phyloP scores from a whole-genome alignment of 2,888 invertebrate species.

The Strigamia crassipes region DNA sequence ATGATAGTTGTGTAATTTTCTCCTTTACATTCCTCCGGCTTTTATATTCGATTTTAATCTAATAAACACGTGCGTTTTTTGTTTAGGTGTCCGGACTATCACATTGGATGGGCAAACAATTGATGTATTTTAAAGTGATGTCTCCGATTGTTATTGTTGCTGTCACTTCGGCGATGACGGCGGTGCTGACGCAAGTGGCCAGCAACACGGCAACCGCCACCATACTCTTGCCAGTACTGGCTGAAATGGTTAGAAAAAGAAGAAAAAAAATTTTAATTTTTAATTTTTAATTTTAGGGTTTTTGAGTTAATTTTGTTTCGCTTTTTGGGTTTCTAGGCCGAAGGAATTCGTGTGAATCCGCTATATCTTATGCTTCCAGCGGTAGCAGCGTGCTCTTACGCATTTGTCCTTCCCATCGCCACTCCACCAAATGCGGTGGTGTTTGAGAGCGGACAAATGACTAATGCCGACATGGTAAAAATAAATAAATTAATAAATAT shows the following conservation, averaged over 20 bases:
- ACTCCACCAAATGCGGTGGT: constrained; percentile 95
- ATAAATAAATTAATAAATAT: too few relatives aligned
- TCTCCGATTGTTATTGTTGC: constrained; percentile 71
- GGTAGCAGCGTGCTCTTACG: constrained; percentile 85
- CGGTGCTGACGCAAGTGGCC: constrained; percentile 84
- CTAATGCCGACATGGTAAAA: constrained; percentile 78
- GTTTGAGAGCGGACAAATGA: constrained; percentile 79
- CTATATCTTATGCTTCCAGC: constrained; percentile 88
- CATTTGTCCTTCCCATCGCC: constrained; percentile 88
- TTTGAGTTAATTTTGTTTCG: not conserved
- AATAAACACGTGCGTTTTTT: not conserved
- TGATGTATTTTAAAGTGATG: constrained; percentile 69
- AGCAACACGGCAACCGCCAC: constrained; percentile 90
- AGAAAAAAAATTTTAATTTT: not conserved
- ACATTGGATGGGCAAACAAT: constrained; percentile 71
- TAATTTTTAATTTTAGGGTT: too few relatives aligned
- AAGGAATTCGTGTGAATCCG: constrained; percentile 76
- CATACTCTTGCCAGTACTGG: constrained; percentile 81
- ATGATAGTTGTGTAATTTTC: not conserved
- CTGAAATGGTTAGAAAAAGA: constrained; percentile 63
- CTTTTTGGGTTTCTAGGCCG: constrained; percentile 64
- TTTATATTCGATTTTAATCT: not conserved
- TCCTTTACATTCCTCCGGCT: not conserved
- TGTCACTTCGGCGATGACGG: constrained; percentile 76
- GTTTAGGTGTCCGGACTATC: constrained; percentile 72